Evolutionary conservation across 1,140 invertebrate species (phyloP), one percentile per base, ranked within the genome.

Genomic region (Lerema accius): DNA sequence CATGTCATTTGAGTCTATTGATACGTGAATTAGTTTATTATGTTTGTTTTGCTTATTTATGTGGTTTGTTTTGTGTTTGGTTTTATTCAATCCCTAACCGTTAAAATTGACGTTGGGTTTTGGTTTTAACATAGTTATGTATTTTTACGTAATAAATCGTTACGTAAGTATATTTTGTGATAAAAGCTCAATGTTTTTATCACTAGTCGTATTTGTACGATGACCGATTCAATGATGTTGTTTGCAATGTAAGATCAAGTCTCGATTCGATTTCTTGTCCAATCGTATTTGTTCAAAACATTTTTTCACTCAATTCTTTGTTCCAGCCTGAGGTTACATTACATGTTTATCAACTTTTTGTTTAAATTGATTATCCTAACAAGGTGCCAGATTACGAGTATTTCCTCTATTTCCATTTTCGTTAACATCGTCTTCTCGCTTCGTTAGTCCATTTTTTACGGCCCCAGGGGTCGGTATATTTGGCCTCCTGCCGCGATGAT

Each of bases 401-500:
- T n/a, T n/a, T 58, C 32, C 37, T 10, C 1, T 46, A 6, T 46
- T 19, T 58, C 42, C 55, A 37, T 58, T 58, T 58, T 58, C 55
- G 55, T 58, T 58, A 58, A 58, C 42, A 35, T 23, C 15, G 55
- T 46, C 23, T 58, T 37, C 43, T 23, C 46, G 58, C 50, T 56
- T 56, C 32, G 53, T 64, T 69, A 60, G 55, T 32, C 13, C 19
- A 39, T 67, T 66, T 42, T 66, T 60, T 67, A 53, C 23, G 13
- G 26, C 51, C 48, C 64, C 58, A 42, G 68, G 65, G 71, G 67
- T 65, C 64, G 67, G 55, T 61, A 68, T 35, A 51, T 51, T 55
- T 16, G 51, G 59, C 61, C 55, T 68, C 74, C 74, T 55, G 65
- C 65, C 19, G 74, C 53, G 74, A 71, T 70, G 74, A 74, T 77